Evolutionary conservation across 2,888 invertebrate species (phyloP).

Genomic region (Caenorhabditis plicata): DNA sequence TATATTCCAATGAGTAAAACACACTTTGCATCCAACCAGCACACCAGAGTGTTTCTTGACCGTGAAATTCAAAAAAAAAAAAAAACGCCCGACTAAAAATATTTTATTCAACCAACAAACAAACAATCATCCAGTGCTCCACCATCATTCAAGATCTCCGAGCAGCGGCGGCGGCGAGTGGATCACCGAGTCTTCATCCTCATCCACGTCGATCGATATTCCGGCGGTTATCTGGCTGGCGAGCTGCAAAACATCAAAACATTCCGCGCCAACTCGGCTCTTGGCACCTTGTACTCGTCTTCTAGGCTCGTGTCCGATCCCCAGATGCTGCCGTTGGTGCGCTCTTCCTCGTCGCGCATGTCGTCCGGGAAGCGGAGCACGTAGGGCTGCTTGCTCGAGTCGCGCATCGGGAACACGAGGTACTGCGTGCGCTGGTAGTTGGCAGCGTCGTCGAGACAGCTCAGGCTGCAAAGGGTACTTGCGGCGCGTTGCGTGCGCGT

Average conservation of each 20-base stretch:
- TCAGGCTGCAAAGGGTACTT: constrained; percentile 41
- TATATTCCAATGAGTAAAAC: too few species aligned
- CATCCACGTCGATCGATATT: constrained; percentile 29
- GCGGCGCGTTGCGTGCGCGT: background rate
- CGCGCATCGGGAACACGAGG: constrained; percentile 48
- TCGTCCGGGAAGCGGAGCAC: constrained; percentile 53
- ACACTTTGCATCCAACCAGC: too few species aligned
- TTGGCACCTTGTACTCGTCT: constrained; percentile 40
- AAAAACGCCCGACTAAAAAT: background rate
- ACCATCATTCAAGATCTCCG: constrained; percentile 9
- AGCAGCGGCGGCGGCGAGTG: constrained; percentile 41
- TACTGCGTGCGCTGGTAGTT: constrained; percentile 53
- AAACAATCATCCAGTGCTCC: too few species aligned
- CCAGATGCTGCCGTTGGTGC: constrained; percentile 44
- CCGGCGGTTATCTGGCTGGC: constrained; percentile 43
- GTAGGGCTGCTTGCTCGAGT: constrained; percentile 45
- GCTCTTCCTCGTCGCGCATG: constrained; percentile 38
- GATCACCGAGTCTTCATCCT: constrained; percentile 32
- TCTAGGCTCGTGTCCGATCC: constrained; percentile 56
- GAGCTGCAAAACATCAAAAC: constrained; percentile 14
- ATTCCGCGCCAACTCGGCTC: background rate
- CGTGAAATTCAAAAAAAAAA: background rate
- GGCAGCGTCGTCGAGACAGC: constrained; percentile 44
- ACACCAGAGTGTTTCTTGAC: background rate
- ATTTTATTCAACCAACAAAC: background rate